These are phyloP conservation scores for Phylloscopus whistleri DNA, from an alignment of 2,113 vertebrate species.

Conservation along the genomic window DNA sequence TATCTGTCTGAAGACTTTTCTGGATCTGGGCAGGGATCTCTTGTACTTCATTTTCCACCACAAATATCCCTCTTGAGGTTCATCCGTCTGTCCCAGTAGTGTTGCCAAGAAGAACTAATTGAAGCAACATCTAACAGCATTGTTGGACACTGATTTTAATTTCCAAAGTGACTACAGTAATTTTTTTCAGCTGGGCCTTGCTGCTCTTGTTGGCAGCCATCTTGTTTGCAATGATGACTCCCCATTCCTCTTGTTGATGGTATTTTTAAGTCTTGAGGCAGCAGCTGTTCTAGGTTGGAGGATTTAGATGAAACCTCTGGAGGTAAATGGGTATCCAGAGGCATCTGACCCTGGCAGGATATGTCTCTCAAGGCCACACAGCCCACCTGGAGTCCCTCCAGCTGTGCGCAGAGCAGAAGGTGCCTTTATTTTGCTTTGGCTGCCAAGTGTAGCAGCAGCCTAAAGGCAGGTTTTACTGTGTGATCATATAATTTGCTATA, in stretches of 20 bases:
- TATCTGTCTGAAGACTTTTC: neutral
- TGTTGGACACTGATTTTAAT: neutral
- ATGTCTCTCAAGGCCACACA: neutral
- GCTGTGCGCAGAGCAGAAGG: accelerated
- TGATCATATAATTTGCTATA: neutral
- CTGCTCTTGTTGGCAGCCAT: neutral
- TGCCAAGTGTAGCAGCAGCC: neutral
- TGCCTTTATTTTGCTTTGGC: neutral
- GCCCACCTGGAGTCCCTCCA: neutral
- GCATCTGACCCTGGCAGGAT: neutral
- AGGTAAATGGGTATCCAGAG: neutral
- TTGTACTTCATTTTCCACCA: conserved; percentile 21
- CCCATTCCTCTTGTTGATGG: neutral
- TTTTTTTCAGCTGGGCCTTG: conserved; percentile 4
- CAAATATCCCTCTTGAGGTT: conserved; percentile 39
- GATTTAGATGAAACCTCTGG: neutral
- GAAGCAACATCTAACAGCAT: conserved; percentile 12
- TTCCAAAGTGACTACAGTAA: conserved; percentile 1
- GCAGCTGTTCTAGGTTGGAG: neutral
- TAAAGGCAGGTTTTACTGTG: neutral
- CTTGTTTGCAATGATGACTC: neutral
- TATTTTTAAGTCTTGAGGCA: neutral
- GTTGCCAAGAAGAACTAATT: conserved; percentile 27
- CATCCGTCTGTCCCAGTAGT: neutral
- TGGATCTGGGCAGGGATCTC: neutral